phyloP scores from a whole-genome alignment of 2,113 vertebrate genomes.

The Sapajus apella region DNA sequence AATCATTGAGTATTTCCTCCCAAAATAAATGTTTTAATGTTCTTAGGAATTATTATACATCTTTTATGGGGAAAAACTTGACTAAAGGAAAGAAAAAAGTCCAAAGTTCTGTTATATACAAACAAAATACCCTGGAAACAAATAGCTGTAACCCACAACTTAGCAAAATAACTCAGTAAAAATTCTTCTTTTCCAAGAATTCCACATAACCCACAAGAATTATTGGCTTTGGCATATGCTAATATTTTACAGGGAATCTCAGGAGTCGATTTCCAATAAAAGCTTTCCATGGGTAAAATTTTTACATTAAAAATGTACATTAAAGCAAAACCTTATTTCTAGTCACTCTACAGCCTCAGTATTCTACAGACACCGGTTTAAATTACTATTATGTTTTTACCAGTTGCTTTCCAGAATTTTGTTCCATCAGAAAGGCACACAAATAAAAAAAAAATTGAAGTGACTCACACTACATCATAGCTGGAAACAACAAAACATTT shows the following conservation, averaged over 20 bases:
- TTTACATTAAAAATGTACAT: slow-evolving; percentile 9
- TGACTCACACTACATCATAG: slow-evolving; percentile 57
- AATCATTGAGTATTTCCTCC: background rate
- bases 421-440: slow-evolving; percentile 44
- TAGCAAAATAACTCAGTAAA: background rate
- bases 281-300: slow-evolving; percentile 13
- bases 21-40: slow-evolving; percentile 30
- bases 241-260: slow-evolving; percentile 30
- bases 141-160: background rate
- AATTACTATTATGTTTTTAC: slow-evolving; percentile 38
- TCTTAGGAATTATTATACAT: background rate
- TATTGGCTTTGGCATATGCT: background rate
- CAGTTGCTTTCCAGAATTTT: slow-evolving; percentile 66
- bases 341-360: background rate
- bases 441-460: slow-evolving; percentile 49
- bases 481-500: slow-evolving; percentile 67
- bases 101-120: slow-evolving; percentile 24
- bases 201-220: background rate
- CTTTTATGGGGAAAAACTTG: background rate
- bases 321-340: background rate
- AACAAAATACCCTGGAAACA: slow-evolving; percentile 22
- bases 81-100: slow-evolving; percentile 15
- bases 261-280: slow-evolving; percentile 48
- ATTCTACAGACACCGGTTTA: slow-evolving; percentile 43
- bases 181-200: background rate